These are phyloP conservation scores for Cuculus canorus DNA, from an alignment of 2,797 vertebrate species.

Conservation along the genomic window DNA sequence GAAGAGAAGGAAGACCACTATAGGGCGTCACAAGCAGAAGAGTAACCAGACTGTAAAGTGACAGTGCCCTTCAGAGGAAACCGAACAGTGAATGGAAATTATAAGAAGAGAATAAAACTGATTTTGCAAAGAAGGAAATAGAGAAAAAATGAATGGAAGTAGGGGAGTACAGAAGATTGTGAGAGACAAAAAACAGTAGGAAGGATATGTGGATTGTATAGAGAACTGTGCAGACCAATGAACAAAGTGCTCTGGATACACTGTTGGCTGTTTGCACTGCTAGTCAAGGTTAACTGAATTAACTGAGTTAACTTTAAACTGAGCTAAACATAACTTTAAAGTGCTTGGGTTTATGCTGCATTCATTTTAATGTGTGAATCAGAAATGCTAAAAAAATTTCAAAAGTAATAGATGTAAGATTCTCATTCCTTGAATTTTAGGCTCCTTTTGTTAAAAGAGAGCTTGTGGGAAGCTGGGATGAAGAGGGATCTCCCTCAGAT, in stretches of 20 bases:
- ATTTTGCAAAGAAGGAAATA: not conserved
- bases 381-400: not conserved
- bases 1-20: not conserved
- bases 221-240: not conserved
- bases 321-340: not conserved
- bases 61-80: not conserved
- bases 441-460: not conserved
- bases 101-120: not conserved
- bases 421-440: not conserved
- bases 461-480: not conserved
- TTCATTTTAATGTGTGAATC: not conserved
- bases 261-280: not conserved
- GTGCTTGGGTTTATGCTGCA: not conserved
- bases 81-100: not conserved
- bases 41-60: not conserved
- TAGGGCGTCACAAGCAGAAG: not conserved
- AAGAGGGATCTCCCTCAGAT: not conserved
- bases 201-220: not conserved
- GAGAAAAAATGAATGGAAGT: not conserved
- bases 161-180: not conserved
- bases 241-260: not conserved
- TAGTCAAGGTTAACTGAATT: not conserved
- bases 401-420: not conserved
- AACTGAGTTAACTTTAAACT: not conserved
- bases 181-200: not conserved